Percentiles rank a stretch among this genome's conserved stretches.
These are phyloP conservation scores for Montipora efflorescens DNA, from an alignment of 64 coral and sea anemone genomes.

Conservation along the genomic window DNA sequence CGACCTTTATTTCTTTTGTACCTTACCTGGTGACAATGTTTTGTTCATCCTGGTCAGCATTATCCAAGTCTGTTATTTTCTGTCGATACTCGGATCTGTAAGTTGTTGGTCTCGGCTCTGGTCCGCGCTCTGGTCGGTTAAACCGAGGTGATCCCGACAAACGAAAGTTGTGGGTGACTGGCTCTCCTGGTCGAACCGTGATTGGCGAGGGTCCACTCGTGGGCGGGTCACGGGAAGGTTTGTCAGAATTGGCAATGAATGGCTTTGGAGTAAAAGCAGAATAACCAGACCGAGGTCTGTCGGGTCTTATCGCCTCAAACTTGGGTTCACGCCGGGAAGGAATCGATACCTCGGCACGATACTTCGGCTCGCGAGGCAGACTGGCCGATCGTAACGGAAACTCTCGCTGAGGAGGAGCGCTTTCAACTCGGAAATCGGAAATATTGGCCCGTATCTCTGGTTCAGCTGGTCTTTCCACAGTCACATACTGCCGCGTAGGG, in stretches of 20 bases:
- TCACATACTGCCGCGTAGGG: slow-evolving; percentile 62
- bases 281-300: slow-evolving; percentile 69
- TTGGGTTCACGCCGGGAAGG: slow-evolving; percentile 64
- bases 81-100: slow-evolving; percentile 68
- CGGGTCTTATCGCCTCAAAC: slow-evolving; percentile 36
- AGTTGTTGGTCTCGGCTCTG: slow-evolving; percentile 69
- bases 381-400: slow-evolving; percentile 35
- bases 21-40: slow-evolving; percentile 65
- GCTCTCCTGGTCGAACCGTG: slow-evolving; percentile 30
- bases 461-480: slow-evolving; percentile 28
- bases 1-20: background rate
- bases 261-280: slow-evolving; percentile 77
- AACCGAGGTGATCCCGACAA: slow-evolving; percentile 57
- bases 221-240: slow-evolving; percentile 32
- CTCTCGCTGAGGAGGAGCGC: slow-evolving; percentile 59
- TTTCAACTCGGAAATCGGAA: slow-evolving; percentile 58
- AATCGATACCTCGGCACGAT: slow-evolving; percentile 82
- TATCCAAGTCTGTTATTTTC: slow-evolving; percentile 46
- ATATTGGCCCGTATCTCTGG: slow-evolving; percentile 63
- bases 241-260: slow-evolving; percentile 35
- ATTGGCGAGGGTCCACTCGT: slow-evolving; percentile 11
- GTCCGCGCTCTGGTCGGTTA: slow-evolving; percentile 52
- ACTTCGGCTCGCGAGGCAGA: slow-evolving; percentile 37
- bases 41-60: slow-evolving; percentile 24
- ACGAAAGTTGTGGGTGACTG: slow-evolving; percentile 56